Base-by-base conservation (phyloP, 2,888 invertebrate genomes). In the Catotricha subobsoleta region DNA sequence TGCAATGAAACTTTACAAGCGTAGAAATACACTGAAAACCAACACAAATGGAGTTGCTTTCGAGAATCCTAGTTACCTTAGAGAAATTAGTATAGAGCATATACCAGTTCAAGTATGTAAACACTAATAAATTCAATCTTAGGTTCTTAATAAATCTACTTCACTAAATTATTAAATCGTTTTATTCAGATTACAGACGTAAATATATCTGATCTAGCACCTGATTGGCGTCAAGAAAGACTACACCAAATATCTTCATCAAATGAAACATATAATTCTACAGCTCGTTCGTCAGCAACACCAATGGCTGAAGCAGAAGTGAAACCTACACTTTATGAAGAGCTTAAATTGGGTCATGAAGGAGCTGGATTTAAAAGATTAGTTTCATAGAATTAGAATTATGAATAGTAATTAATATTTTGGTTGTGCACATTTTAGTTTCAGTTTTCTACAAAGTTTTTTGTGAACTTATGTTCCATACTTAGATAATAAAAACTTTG, bases 41-140 rank as follows among this genome's bases (percentile, higher is more conserved):
- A 52, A 54, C 15, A 55, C 74, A 46, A 36, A 36, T 25, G 36
- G 75, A 46, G 80, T 83, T 43, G 82, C 83, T n/a, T 84, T 84
- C 58, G 83, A 83, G 62, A 84, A 84, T 59, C 83, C 84, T 9
- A 81, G 81, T 57, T 83, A 83, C 62, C 68, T 82, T 47, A 67
- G 81, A 44, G 81, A 81, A 54, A 72, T 80, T 46, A 76, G 76
- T 52, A 73, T 76, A 62, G 81, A 82, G 52, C 76, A 77, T 50
- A n/a, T n/a, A n/a, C n/a, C n/a, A n/a, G 70, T 77, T 40, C 80
- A 80, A 63, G 81, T 78, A 62, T 7, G 21, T 20, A 12, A 21
- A 20, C 10, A 8, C 12, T 12, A 10, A 5, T 12, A 16, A 5
- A 12, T 7, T 3, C 3, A 5, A 33, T 18, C 16, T n/a, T n/a